Evolutionary conservation across 2,888 invertebrate species (phyloP), one percentile per base, ranked within the genome.

Genomic region (Callimorpha dominula): DNA sequence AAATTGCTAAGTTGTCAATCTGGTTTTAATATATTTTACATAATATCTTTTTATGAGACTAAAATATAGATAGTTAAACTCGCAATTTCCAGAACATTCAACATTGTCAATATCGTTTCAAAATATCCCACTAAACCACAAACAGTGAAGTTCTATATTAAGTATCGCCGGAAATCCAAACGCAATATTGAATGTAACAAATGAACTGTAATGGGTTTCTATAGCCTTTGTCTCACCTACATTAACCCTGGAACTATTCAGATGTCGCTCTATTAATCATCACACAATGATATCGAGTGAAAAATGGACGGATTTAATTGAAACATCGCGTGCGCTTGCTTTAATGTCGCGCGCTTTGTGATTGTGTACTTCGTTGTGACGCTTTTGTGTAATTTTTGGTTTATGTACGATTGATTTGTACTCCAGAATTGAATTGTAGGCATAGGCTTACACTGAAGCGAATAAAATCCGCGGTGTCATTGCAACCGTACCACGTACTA

Each of bases 231-330:
- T 76, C 65, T 73, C 43, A 49, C n/a, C 49, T 31, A 72, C 72
- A 83, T 81, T 72, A 81, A 65, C 77, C 65, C 43, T 66, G 63
- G 74, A 77, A 75, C 81, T 75, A 78, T 77, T 80, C 80, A 80
- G 72, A 74, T 80, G 83, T 78, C 70, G 63, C 57, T 65, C 77
- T 71, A 83, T 85, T 74, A 84, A 81, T 83, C 78, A 83, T 71
- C 67, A 68, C 71, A 81, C 83, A 81, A 82, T 85, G 83, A 83
- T 85, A 85, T 85, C 81, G 78, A 78, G 79, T 85, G 81, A 82
- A 84, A 82, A 81, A 84, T 84, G 82, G 73, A 76, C 43, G 71
- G 71, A 80, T 79, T 78, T 85, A 85, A 85, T 85, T 86, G 85
- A 85, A 81, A 86, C 80, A 83, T 85, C 71, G 86, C 85, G 85